phyloP scores from a whole-genome alignment of 2,888 invertebrate genomes.

The Tipula vernalis region DNA sequence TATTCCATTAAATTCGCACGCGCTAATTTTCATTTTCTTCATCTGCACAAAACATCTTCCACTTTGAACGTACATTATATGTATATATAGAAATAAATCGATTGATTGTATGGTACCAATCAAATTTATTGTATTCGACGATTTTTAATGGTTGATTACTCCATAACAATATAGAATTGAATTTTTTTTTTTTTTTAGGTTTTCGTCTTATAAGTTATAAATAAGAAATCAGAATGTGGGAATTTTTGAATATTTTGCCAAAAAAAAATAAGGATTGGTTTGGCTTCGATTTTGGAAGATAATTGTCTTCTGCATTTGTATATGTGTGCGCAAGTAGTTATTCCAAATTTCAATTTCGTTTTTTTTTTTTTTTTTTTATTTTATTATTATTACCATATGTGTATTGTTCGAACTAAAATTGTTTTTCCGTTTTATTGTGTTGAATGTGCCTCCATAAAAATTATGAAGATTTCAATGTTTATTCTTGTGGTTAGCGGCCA shows the following conservation, averaged over 20 bases:
- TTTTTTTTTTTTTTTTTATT: background rate
- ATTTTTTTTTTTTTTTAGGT: background rate
- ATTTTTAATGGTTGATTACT: background rate
- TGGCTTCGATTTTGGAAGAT: background rate
- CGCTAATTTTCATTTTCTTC: background rate
- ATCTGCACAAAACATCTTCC: background rate
- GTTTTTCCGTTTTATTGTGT: background rate
- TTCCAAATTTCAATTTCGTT: background rate
- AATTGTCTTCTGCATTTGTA: background rate
- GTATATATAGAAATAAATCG: background rate
- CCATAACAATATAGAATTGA: background rate
- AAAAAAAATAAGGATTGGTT: background rate
- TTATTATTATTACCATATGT: too few species aligned
- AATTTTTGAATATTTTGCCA: background rate
- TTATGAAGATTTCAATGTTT: background rate
- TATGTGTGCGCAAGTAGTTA: background rate
- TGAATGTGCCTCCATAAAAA: background rate
- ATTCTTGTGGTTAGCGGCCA: slow-evolving; percentile 4
- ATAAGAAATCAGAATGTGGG: slow-evolving; percentile 4
- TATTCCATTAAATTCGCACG: background rate
- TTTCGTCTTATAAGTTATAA: background rate
- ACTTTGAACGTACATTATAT: background rate
- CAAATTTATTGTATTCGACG: background rate
- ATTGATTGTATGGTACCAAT: background rate
- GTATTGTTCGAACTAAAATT: background rate